Base-by-base conservation (phyloP, 1,140 invertebrate genomes). In the Anoplolepis gracilipes region DNA sequence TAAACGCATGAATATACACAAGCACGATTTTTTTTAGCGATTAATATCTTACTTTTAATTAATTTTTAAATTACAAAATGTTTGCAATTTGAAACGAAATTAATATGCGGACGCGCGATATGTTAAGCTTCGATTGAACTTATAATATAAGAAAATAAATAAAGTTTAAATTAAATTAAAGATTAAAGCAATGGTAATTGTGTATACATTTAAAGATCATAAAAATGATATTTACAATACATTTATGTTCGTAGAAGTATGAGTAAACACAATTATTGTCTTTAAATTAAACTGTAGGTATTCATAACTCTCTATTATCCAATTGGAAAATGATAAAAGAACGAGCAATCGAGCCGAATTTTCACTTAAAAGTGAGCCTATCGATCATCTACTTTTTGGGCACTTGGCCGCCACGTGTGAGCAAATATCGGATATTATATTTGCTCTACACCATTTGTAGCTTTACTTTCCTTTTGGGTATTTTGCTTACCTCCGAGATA, bases 311-410 rank as follows among this genome's bases (percentile, higher is more conserved):
- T 39, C 8, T 39, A 13, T 67, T 42, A 3, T 72, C 1, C 65
- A 42, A 39, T 19, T 4, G 7, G 10, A 53, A 61, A 73, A 59
- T 72, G 25, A 57, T 6, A n/a, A 70, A 33, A 6, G n/a, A 67
- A 65, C 46, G 5, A 81, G 22, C 16, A 6, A 79, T 91, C 0
- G 61, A 36, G 28, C 85, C 92, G 1, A 91, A 93, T 84, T 86
- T 90, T 65, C 91, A 93, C 25, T 65, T 93, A 0, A 67, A 73
- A 55, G 59, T 91, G 36, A 89, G 88, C 42, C 30, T 93, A 1
- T 72, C 55, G 13, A 84, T 93, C n/a, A 77, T 92, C 30, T 85
- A 87, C 55, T 92, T 87, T 25, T 67, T 92, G 36, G 92, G 92
- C 11, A 92, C 90, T 1, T 93, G 92, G 92, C 79, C 91, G 0